Percentiles rank a stretch among this genome's conserved stretches.
phyloP scores from a whole-genome alignment of 2,113 vertebrate species.

The Otocyon megalotis region DNA sequence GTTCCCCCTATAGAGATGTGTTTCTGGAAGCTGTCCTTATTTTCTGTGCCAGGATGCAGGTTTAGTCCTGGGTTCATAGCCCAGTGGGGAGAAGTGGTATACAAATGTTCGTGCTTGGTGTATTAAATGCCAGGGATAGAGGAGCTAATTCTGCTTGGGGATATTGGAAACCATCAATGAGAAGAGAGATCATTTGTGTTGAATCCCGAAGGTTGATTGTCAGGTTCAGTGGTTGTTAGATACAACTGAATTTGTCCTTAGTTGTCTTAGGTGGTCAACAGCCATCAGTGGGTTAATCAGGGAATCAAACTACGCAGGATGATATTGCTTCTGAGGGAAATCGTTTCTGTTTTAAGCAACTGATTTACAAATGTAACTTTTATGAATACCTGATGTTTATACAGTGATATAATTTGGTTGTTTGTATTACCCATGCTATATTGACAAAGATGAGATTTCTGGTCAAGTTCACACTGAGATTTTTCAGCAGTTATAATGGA shows the following conservation, averaged over 20 bases:
- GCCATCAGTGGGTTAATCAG: background rate
- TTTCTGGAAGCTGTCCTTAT: background rate
- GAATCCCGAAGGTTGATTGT: background rate
- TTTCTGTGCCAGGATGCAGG: background rate
- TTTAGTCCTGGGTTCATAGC: background rate
- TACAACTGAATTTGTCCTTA: background rate
- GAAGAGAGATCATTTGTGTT: background rate
- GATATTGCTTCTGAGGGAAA: background rate
- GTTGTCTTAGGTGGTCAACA: background rate
- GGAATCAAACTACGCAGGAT: background rate
- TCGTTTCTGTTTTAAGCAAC: conserved; percentile 14
- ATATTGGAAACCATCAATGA: background rate
- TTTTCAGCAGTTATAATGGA: background rate
- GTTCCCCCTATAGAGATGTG: background rate
- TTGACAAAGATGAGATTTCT: background rate
- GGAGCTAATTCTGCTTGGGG: background rate
- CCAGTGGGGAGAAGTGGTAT: background rate
- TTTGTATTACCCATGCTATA: background rate
- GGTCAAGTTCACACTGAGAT: background rate
- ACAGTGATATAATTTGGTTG: background rate
- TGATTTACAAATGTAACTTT: background rate
- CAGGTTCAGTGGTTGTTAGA: background rate
- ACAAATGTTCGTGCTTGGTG: background rate
- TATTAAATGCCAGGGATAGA: background rate
- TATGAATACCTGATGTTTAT: background rate